Conservation (phyloP, 2,888 invertebrate species). For the Athalia circularis region DNA sequence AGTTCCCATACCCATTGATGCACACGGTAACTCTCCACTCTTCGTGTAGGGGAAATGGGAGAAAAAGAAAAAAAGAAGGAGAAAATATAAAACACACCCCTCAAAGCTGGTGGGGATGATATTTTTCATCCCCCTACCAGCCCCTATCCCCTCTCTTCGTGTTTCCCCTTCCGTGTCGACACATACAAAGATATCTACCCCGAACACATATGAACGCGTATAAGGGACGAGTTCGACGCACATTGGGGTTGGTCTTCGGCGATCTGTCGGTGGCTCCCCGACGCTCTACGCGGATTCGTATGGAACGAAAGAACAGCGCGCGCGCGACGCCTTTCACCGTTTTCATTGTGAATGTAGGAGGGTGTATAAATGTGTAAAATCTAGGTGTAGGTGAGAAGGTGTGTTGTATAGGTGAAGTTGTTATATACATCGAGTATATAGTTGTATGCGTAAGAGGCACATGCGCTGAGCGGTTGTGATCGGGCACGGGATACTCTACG, state of each 20-base stretch:
- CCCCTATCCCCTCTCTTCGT: neutral
- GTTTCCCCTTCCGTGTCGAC: too few species aligned
- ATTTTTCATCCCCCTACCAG: neutral
- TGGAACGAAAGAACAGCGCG: neutral
- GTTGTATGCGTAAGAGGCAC: conserved; percentile 14
- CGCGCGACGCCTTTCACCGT: conserved; percentile 23
- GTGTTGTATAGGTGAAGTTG: conserved; percentile 10
- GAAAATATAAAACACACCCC: too few species aligned
- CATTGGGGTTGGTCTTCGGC: neutral
- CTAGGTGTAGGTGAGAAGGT: neutral
- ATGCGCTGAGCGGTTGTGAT: conserved; percentile 35
- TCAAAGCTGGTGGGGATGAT: neutral
- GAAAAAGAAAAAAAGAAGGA: conserved; percentile 53
- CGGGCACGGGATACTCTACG: neutral
- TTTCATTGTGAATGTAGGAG: neutral
- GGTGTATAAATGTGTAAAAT: neutral
- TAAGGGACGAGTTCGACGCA: neutral
- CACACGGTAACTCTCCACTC: neutral
- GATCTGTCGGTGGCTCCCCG: conserved; percentile 34
- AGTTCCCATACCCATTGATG: too few species aligned
- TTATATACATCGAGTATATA: neutral
- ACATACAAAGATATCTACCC: too few species aligned
- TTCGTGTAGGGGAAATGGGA: neutral
- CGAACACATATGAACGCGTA: neutral
- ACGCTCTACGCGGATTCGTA: neutral